Conservation (phyloP, 2,888 invertebrate genomes). For the Opisthograptis luteolata region DNA sequence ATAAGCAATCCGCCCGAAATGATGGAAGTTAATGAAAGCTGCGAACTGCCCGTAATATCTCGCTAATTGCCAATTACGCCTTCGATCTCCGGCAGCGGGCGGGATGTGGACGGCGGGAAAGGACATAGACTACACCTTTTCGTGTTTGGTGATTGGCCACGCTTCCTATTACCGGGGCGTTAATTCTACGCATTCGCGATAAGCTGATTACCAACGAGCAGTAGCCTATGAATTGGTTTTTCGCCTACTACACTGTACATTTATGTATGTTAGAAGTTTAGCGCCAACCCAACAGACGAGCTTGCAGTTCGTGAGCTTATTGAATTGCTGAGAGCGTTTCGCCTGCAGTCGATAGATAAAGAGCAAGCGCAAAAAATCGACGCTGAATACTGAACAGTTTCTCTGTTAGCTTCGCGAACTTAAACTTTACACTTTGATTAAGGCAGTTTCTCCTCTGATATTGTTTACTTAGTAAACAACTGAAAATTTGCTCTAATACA, state of each 20-base stretch:
- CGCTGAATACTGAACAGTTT: conserved; percentile 26
- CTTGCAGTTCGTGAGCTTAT: conserved; percentile 18
- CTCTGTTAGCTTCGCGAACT: background rate
- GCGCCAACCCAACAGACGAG: conserved; percentile 16
- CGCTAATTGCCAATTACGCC: conserved; percentile 75
- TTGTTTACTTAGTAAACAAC: conserved; percentile 2
- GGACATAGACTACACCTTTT: conserved; percentile 56
- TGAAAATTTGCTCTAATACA: background rate
- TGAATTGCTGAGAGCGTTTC: conserved; percentile 20
- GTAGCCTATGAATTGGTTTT: conserved; percentile 12
- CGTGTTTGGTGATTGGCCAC: conserved; percentile 53
- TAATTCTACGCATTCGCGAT: conserved; percentile 34
- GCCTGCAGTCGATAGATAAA: conserved; percentile 20
- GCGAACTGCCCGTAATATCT: conserved; percentile 57
- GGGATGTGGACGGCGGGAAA: conserved; percentile 54
- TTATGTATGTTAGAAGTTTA: conserved; percentile 7
- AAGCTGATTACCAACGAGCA: conserved; percentile 18
- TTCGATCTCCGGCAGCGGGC: conserved; percentile 76
- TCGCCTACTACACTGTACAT: background rate
- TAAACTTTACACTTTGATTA: background rate
- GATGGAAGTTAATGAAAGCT: conserved; percentile 43
- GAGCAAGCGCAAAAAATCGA: conserved; percentile 11
- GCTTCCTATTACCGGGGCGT: conserved; percentile 46
- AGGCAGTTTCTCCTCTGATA: background rate
- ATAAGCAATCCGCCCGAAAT: conserved; percentile 41